These are phyloP conservation scores for Schizotus pectinicornis DNA, from an alignment of 2,888 invertebrate species.

Conservation along the genomic window DNA sequence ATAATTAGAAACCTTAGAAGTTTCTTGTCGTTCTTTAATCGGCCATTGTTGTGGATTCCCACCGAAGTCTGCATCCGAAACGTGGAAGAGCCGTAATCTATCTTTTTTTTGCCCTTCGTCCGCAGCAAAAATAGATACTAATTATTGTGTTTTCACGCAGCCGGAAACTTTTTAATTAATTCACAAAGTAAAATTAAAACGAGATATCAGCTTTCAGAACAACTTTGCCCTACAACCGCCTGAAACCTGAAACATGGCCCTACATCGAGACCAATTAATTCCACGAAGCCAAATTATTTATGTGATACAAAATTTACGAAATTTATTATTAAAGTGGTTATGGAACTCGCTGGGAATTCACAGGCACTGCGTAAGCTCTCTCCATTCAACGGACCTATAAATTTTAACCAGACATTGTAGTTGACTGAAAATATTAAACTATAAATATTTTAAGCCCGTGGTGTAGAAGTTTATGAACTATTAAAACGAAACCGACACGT, in stretches of 20 bases:
- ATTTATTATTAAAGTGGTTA: too few species aligned
- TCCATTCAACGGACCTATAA: too few species aligned
- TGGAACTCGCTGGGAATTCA: too few species aligned
- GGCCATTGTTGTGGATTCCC: constrained; percentile 11
- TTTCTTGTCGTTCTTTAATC: constrained; percentile 11
- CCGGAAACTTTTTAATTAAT: constrained; percentile 25
- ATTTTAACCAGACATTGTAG: constrained; percentile 4
- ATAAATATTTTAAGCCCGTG: constrained; percentile 12
- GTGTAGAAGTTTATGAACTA: not conserved
- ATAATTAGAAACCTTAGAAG: constrained; percentile 21
- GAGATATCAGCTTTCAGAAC: not conserved
- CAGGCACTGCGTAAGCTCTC: too few species aligned
- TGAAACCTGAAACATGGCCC: not conserved
- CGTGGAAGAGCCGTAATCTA: constrained; percentile 7
- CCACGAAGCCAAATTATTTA: not conserved
- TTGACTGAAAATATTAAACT: constrained; percentile 9
- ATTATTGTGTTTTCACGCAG: constrained; percentile 15
- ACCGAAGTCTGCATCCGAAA: constrained; percentile 9
- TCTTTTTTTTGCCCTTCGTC: not conserved
- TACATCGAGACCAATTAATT: not conserved
- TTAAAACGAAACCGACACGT: too few species aligned
- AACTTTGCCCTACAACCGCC: constrained; percentile 1
- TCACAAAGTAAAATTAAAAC: constrained; percentile 5
- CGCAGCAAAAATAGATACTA: constrained; percentile 15
- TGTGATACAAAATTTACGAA: constrained; percentile 2